These are phyloP conservation scores for Eristalis arbustorum DNA, from an alignment of 2,888 invertebrate genomes.

Conservation along the genomic window DNA sequence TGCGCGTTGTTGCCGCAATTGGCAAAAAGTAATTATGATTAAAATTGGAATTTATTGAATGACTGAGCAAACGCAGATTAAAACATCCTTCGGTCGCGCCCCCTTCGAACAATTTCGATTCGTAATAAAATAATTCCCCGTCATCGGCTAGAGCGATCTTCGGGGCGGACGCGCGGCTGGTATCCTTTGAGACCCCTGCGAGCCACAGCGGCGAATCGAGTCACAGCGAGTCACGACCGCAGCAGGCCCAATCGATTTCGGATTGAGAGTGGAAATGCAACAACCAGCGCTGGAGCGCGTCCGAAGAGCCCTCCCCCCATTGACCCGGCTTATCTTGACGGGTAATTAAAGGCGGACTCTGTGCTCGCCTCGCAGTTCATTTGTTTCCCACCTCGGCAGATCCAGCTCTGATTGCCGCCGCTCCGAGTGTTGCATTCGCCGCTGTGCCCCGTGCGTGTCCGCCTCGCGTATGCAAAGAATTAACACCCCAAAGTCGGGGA, in stretches of 20 bases:
- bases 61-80: constrained; percentile 72
- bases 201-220: constrained; percentile 52
- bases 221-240: constrained; percentile 64
- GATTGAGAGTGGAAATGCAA: constrained; percentile 47
- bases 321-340: constrained; percentile 71
- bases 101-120: constrained; percentile 72
- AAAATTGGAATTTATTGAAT: constrained; percentile 73
- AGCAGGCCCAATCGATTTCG: constrained; percentile 53
- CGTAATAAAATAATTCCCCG: constrained; percentile 73
- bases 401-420: constrained; percentile 59
- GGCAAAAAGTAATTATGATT: constrained; percentile 72
- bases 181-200: constrained; percentile 53
- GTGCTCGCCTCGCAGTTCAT: constrained; percentile 65
- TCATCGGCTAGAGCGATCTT: constrained; percentile 66
- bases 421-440: constrained; percentile 37
- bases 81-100: constrained; percentile 73
- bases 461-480: constrained; percentile 53
- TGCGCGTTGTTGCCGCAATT: constrained; percentile 22
- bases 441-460: constrained; percentile 40
- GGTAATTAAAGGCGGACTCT: constrained; percentile 72
- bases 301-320: background rate
- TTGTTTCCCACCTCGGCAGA: constrained; percentile 57
- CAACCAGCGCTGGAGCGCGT: background rate
- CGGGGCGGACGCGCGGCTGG: constrained; percentile 44
- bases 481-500: constrained; percentile 66